A percentile compares a stretch with the other conserved stretches of the same genome.
Evolutionary conservation across 2,113 vertebrate species (phyloP).

Genomic region (Callipepla squamata): DNA sequence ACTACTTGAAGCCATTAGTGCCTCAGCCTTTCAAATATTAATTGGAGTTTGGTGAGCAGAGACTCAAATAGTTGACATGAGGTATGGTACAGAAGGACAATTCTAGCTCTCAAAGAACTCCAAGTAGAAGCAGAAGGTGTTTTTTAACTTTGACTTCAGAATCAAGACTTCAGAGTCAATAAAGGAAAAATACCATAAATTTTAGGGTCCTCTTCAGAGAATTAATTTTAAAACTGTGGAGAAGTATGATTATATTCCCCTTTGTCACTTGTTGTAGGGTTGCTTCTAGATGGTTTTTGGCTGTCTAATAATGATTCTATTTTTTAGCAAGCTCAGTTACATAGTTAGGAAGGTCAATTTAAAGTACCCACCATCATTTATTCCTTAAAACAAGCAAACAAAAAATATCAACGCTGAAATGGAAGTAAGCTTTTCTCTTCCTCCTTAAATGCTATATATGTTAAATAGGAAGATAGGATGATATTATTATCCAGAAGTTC

Average conservation of each 20-base stretch:
- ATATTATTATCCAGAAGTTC: not conserved
- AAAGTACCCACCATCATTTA: not conserved
- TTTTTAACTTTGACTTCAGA: not conserved
- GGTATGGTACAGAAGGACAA: not conserved
- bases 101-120: not conserved
- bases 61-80: not conserved
- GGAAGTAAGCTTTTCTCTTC: not conserved
- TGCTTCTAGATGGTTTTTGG: not conserved
- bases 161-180: not conserved
- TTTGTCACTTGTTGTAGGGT: not conserved
- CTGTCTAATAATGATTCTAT: not conserved
- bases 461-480: not conserved
- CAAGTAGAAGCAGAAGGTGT: not conserved
- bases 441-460: not conserved
- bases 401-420: not conserved
- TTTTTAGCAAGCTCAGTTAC: not conserved
- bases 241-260: not conserved
- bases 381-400: not conserved
- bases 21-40: not conserved
- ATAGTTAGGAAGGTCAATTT: not conserved
- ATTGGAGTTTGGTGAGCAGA: conserved; percentile 22
- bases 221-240: not conserved
- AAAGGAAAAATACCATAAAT: not conserved
- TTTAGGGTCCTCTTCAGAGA: not conserved
- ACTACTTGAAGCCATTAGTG: conserved; percentile 20